Evolutionary conservation across 2,113 vertebrate genomes (phyloP).

Genomic region (Edolisoma coerulescens): DNA sequence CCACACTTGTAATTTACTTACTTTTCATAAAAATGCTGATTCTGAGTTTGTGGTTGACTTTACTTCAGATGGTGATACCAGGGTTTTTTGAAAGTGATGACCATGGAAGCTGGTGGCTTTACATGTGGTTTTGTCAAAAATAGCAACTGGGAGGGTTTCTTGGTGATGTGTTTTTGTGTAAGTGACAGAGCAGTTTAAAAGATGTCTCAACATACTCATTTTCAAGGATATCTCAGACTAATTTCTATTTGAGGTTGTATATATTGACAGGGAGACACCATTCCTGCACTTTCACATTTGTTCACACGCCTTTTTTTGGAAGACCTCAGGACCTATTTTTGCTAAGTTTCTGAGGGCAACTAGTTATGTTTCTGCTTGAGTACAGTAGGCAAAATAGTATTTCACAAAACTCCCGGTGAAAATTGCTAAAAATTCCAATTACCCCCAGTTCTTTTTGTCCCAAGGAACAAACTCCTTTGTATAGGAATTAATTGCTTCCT

Average conservation of each 20-base stretch:
- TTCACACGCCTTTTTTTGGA: background rate
- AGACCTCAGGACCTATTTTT: background rate
- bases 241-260: background rate
- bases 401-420: background rate
- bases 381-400: background rate
- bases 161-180: background rate
- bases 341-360: background rate
- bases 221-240: background rate
- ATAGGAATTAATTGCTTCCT: background rate
- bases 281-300: background rate
- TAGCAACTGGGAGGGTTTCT: background rate
- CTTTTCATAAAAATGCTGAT: conserved; percentile 1
- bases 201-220: background rate
- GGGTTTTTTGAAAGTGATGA: background rate
- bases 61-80: background rate
- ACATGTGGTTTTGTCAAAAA: conserved; percentile 2
- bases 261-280: background rate
- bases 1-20: background rate
- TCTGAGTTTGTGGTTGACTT: background rate
- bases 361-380: background rate
- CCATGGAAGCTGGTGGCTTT: background rate
- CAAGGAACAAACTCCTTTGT: background rate
- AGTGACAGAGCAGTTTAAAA: background rate
- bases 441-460: background rate
- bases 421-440: background rate